Conservation (phyloP, 2,113 vertebrate genomes). For the Chelonoidis abingdonii region DNA sequence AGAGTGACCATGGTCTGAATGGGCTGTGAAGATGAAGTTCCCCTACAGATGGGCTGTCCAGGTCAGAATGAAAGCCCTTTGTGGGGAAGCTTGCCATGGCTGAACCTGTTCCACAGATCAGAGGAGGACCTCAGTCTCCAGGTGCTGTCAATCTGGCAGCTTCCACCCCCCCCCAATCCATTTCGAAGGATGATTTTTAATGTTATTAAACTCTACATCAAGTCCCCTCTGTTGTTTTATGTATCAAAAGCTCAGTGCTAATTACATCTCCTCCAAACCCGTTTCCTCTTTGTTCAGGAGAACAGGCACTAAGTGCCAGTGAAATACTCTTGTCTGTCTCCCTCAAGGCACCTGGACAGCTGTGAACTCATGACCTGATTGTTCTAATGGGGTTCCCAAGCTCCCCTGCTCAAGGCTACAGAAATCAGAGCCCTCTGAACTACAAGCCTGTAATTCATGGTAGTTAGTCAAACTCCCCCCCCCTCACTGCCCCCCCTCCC, state of each 20-base stretch:
- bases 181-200: neutral
- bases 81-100: neutral
- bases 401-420: constrained; percentile 79
- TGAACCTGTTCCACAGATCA: neutral
- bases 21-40: neutral
- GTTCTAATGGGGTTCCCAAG: constrained; percentile 72
- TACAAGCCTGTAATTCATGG: constrained; percentile 78
- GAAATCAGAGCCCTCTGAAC: constrained; percentile 52
- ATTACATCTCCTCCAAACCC: neutral
- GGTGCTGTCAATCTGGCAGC: too few relatives aligned
- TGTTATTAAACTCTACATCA: neutral
- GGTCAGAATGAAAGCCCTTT: neutral
- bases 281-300: neutral
- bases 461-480: constrained; percentile 52
- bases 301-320: neutral
- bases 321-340: neutral
- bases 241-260: neutral
- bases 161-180: neutral
- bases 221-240: neutral
- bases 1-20: neutral
- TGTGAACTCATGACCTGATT: constrained; percentile 78
- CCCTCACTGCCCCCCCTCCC: constrained; percentile 28
- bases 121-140: neutral
- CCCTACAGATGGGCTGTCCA: neutral
- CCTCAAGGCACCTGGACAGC: constrained; percentile 70